Evolutionary conservation across 1,140 invertebrate species (phyloP).

Genomic region (Sycophila sp.): DNA sequence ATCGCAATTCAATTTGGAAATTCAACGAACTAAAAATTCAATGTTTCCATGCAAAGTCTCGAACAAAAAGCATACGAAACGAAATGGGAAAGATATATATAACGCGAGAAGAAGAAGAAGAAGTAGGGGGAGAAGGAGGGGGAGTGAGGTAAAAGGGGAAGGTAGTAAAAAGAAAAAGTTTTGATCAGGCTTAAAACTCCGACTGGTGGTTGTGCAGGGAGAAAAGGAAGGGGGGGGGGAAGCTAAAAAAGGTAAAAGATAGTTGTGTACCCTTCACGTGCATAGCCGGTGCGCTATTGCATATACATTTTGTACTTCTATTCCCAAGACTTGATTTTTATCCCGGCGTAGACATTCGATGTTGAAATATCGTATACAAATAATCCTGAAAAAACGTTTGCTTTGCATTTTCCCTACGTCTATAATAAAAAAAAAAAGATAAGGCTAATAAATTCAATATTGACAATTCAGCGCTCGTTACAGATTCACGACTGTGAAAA

Average conservation of each 20-base stretch:
- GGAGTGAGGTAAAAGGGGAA: not conserved
- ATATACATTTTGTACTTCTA: not conserved
- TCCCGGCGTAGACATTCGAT: no score
- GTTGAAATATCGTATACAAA: no score
- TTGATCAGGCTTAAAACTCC: slow-evolving; percentile 28
- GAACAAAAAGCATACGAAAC: slow-evolving; percentile 24
- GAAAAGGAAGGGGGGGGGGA: not conserved
- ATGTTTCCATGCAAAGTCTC: slow-evolving; percentile 37
- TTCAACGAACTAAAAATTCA: slow-evolving; percentile 38
- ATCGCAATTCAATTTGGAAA: slow-evolving; percentile 39
- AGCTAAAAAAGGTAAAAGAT: not conserved
- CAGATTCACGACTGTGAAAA: no score
- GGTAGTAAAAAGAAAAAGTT: not conserved
- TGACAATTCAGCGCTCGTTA: no score
- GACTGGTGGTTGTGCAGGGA: not conserved
- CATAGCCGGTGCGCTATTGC: no score
- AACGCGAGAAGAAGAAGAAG: not conserved
- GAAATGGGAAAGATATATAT: slow-evolving; percentile 16
- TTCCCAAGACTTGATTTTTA: not conserved
- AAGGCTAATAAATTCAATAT: no score
- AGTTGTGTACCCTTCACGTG: no score
- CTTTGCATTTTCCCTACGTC: no score
- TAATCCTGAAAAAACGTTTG: no score
- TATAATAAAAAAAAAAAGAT: no score
- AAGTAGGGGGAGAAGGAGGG: not conserved